Evolutionary conservation across 2,888 invertebrate species (phyloP), one percentile per base, ranked within the genome.

Genomic region (Lepidochitona cinerea): DNA sequence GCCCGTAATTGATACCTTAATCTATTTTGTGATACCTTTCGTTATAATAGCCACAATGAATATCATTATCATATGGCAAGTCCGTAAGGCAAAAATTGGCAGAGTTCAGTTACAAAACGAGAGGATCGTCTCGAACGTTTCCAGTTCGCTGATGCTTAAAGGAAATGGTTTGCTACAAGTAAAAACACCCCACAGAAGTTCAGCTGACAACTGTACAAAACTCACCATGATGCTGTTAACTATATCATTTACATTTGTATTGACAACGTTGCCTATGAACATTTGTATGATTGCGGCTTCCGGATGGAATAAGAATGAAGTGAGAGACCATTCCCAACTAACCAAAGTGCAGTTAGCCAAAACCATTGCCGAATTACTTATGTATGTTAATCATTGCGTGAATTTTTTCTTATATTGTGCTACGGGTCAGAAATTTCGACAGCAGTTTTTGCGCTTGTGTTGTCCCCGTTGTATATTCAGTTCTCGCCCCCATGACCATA

Each of bases 1-100:
- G 89, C 88, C 88, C 1, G 89, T 87, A 87, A 82, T 89, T n/a
- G 89, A 89, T 73, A 83, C 86, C n/a, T 70, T 83, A 26, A 73
- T 89, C 26, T 89, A 89, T 77, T 87, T 86, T 9, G 81, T 88
- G 32, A 74, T 85, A 6, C 89, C 89, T 1, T 87, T 88, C 54
- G 74, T 87, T 12, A 74, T 83, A 32, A 88, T 89, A 52, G 73
- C 83, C 18, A 75, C 85, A 3, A 83, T 89, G 32, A 89, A 89
- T 74, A 76, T 79, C 14, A 76, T 88, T 23, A 89, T 89, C 73
- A 86, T 89, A 67, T 73, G 81, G n/a, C 87, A 88, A 76, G 87
- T 88, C 37, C 64, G 85, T 2, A 68, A 70, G 7, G 85, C 86
- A 5, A 80, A 80, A 14, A 73, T 77, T 1, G 41, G 53, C 18